phyloP scores from a whole-genome alignment of 1,140 invertebrate genomes.

The Argopecten irradians region DNA sequence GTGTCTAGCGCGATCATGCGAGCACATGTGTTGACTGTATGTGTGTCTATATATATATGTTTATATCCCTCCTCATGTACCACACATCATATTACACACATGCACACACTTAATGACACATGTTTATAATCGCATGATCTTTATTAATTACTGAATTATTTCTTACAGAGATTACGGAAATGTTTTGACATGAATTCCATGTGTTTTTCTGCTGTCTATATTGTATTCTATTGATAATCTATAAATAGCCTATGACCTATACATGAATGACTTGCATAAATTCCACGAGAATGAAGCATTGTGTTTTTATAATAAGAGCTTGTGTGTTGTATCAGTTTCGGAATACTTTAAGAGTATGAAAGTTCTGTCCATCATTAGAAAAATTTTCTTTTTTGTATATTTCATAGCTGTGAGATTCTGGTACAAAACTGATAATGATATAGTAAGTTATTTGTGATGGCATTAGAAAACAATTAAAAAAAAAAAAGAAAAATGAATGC shows the following conservation, averaged over 20 bases:
- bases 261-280: too few species aligned
- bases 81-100: slow-evolving; percentile 4
- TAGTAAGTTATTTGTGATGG: too few species aligned
- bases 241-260: background rate
- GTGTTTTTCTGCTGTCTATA: background rate
- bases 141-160: background rate
- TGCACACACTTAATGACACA: background rate
- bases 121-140: background rate
- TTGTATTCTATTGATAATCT: background rate
- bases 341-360: background rate
- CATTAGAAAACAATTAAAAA: too few species aligned
- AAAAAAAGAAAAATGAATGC: too few species aligned
- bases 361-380: background rate
- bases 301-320: background rate
- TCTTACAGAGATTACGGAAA: background rate
- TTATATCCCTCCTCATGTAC: background rate
- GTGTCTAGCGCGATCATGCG: background rate
- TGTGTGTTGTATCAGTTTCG: too few species aligned
- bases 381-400: too few species aligned
- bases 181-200: too few species aligned
- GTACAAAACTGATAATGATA: too few species aligned
- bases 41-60: background rate
- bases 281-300: background rate
- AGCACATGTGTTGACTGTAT: background rate
- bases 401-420: too few species aligned